Conservation (phyloP, 2,888 invertebrate species). For the Scaptomyza parva region DNA sequence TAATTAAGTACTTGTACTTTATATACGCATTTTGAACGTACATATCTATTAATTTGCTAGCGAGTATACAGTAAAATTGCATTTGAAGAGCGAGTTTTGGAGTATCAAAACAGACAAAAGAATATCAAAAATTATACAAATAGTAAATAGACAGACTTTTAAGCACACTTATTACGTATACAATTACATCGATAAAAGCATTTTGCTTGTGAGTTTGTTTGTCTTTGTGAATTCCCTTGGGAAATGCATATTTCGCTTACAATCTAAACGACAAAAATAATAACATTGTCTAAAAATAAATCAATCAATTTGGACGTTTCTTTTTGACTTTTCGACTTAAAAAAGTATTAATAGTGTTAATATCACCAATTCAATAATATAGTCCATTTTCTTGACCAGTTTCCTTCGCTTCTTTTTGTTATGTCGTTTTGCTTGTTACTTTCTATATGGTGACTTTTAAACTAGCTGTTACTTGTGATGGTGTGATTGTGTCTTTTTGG, state of each 20-base stretch:
- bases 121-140: slow-evolving; percentile 58
- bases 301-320: slow-evolving; percentile 73
- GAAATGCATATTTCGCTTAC: slow-evolving; percentile 66
- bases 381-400: slow-evolving; percentile 34
- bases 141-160: slow-evolving; percentile 54
- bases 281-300: slow-evolving; percentile 66
- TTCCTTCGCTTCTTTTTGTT: slow-evolving; percentile 5
- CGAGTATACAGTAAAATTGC: slow-evolving; percentile 49
- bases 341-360: slow-evolving; percentile 55
- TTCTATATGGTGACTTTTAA: slow-evolving; percentile 58
- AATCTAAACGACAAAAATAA: slow-evolving; percentile 55
- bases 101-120: slow-evolving; percentile 70
- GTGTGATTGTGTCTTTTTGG: slow-evolving; percentile 54
- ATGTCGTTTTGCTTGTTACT: slow-evolving; percentile 26
- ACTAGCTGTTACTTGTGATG: slow-evolving; percentile 47
- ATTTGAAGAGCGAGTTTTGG: slow-evolving; percentile 61
- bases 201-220: slow-evolving; percentile 50
- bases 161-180: slow-evolving; percentile 49
- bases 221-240: slow-evolving; percentile 71
- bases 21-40: slow-evolving; percentile 22
- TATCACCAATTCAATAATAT: slow-evolving; percentile 72
- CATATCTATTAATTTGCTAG: slow-evolving; percentile 18
- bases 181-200: slow-evolving; percentile 50
- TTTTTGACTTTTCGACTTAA: slow-evolving; percentile 45
- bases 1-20: slow-evolving; percentile 61